Evolutionary conservation across 2,888 invertebrate genomes (phyloP).

Genomic region (Amphimallon solstitiale): DNA sequence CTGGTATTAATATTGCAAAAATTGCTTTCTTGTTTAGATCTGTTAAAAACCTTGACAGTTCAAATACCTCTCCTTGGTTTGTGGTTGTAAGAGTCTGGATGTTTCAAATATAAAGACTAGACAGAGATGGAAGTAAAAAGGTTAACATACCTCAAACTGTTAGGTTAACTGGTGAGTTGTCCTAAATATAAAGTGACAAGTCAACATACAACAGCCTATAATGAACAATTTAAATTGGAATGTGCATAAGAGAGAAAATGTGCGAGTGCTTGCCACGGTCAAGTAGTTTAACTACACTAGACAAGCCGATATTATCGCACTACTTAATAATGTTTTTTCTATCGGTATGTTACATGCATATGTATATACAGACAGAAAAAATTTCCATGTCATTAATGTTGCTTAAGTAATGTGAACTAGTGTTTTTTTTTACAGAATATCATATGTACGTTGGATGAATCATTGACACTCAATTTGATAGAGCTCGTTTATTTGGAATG

Average conservation of each 20-base stretch:
- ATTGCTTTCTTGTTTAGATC: conserved; percentile 7
- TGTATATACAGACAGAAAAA: background rate
- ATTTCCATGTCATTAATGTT: too few relatives aligned
- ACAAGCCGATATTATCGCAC: background rate
- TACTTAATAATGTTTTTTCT: background rate
- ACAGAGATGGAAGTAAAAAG: conserved; percentile 19
- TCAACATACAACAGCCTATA: conserved; percentile 9
- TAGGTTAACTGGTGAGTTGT: conserved; percentile 29
- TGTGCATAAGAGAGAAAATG: background rate
- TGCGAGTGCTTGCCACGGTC: background rate
- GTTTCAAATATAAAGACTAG: conserved; percentile 14
- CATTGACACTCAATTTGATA: too few relatives aligned
- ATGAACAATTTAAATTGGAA: conserved; percentile 1
- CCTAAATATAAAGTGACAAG: conserved; percentile 34
- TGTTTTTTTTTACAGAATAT: too few relatives aligned
- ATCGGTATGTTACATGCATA: background rate
- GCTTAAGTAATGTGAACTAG: too few relatives aligned
- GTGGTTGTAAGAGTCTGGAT: conserved; percentile 10
- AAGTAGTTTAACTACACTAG: conserved; percentile 4
- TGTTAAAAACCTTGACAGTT: conserved; percentile 44
- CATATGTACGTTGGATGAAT: too few relatives aligned
- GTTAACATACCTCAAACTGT: conserved; percentile 24
- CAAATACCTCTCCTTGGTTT: conserved; percentile 38
- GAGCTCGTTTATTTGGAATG: too few relatives aligned
- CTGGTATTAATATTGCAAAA: conserved; percentile 2